These are phyloP conservation scores for Megaustenia siamemsis DNA, from an alignment of 2,888 invertebrate species.

Conservation along the genomic window DNA sequence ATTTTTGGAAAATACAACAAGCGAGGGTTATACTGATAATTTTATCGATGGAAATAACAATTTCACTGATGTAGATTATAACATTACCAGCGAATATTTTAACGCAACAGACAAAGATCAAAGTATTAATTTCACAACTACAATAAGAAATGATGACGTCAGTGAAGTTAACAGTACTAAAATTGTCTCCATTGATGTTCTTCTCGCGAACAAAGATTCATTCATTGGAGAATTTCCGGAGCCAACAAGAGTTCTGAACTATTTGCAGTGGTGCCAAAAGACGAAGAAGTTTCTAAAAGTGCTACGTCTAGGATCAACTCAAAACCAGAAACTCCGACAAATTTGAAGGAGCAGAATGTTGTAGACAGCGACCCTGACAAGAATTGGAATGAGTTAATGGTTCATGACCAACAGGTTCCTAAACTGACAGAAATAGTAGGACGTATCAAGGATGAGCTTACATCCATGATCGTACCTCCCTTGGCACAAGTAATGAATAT, in stretches of 20 bases:
- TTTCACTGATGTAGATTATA: not conserved
- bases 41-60: not conserved
- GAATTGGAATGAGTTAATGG: slow-evolving; percentile 53
- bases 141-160: not conserved
- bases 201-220: slow-evolving; percentile 30
- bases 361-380: not conserved
- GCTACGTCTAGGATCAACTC: slow-evolving; percentile 5
- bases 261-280: not conserved
- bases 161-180: not conserved
- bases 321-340: not conserved
- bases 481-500: slow-evolving; percentile 53
- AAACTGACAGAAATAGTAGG: slow-evolving; percentile 49
- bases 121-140: not conserved
- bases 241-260: not conserved
- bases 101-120: no score
- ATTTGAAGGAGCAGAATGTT: not conserved
- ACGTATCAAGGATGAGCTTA: slow-evolving; percentile 55
- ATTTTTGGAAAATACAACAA: slow-evolving; percentile 42
- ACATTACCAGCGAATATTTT: not conserved
- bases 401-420: slow-evolving; percentile 48
- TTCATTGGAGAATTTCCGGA: slow-evolving; percentile 15
- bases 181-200: slow-evolving; percentile 11
- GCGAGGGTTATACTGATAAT: not conserved
- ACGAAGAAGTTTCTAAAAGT: slow-evolving; percentile 26
- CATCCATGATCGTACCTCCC: slow-evolving; percentile 43